Evolutionary conservation across 2,113 vertebrate genomes (phyloP).

Genomic region (Connochaetes taurinus): DNA sequence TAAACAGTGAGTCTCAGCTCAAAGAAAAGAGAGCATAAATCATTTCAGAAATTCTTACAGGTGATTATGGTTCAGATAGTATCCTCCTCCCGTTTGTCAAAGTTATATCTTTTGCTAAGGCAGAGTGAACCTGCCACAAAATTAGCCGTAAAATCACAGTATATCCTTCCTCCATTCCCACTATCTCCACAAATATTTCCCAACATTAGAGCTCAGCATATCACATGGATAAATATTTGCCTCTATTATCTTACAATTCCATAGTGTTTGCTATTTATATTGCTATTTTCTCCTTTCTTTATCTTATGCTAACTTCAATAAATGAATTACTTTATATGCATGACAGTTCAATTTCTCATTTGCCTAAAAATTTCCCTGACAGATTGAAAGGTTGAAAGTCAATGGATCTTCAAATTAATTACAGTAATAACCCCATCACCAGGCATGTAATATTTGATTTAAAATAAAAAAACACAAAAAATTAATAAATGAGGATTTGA

Average conservation of each 20-base stretch:
- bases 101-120: neutral
- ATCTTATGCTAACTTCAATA: neutral
- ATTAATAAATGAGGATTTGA: neutral
- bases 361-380: neutral
- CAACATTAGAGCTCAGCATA: neutral
- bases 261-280: neutral
- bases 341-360: neutral
- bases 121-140: neutral
- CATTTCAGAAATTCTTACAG: neutral
- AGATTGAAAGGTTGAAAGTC: neutral
- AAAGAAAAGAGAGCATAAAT: neutral
- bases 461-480: too few relatives aligned
- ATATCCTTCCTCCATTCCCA: neutral
- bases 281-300: neutral
- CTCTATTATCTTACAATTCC: neutral
- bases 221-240: neutral
- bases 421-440: neutral
- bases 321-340: neutral
- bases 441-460: neutral
- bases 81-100: rapidly evolving
- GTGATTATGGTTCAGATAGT: neutral
- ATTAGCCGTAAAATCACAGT: neutral
- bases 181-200: neutral
- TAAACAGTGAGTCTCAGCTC: neutral
- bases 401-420: neutral